Evolutionary conservation across 1,140 invertebrate species (phyloP).

Genomic region (Eufriesea mexicana): DNA sequence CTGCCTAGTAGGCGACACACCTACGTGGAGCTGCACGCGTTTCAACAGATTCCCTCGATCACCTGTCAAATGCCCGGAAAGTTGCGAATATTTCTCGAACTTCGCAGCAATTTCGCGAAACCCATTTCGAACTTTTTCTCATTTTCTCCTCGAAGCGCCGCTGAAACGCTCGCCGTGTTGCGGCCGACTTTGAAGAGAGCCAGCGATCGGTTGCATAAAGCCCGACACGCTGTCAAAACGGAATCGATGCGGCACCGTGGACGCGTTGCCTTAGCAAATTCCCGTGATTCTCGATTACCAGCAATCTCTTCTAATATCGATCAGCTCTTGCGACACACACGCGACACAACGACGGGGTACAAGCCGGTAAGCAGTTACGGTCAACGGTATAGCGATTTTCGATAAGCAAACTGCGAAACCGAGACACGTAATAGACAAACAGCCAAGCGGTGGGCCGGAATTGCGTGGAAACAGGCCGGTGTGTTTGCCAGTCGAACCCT

Average conservation of each 20-base stretch:
- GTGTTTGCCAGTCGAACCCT: background rate
- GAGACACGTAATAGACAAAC: conserved; percentile 17
- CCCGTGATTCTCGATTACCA: conserved; percentile 13
- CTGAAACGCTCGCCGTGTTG: too few relatives aligned
- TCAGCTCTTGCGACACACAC: background rate
- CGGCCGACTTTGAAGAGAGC: background rate
- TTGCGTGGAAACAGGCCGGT: background rate
- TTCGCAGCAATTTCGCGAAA: too few relatives aligned
- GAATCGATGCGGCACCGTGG: background rate
- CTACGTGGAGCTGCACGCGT: too few relatives aligned
- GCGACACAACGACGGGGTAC: background rate
- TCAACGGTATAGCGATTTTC: background rate
- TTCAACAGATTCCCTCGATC: too few relatives aligned
- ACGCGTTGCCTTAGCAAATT: conserved; percentile 19
- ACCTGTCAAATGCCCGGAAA: too few relatives aligned
- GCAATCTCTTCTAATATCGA: conserved; percentile 25
- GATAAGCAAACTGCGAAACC: conserved; percentile 19
- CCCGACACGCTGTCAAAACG: background rate
- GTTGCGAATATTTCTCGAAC: too few relatives aligned
- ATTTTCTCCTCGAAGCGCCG: background rate
- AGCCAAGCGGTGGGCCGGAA: background rate
- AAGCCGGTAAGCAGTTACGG: conserved; percentile 15
- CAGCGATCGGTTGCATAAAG: background rate
- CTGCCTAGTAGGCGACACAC: too few relatives aligned
- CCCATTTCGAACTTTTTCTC: too few relatives aligned